phyloP scores from a whole-genome alignment of 2,888 invertebrate genomes.

The Limulus polyphemus region DNA sequence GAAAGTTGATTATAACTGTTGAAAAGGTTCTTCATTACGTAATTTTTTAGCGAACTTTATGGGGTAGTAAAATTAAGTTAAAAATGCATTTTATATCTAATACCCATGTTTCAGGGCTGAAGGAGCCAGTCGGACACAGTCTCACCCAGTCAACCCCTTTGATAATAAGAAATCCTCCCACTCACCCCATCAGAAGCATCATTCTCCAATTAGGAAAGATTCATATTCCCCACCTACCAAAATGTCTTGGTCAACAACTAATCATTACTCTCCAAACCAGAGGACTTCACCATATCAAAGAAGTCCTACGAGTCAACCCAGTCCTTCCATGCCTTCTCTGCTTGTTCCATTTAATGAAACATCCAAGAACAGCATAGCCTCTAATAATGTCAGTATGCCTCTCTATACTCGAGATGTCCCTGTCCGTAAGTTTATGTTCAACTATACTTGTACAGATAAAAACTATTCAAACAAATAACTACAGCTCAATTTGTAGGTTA shows the following conservation, averaged over 20 bases:
- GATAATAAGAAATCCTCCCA: constrained; percentile 25
- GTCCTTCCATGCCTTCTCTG: constrained; percentile 22
- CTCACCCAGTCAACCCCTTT: constrained; percentile 21
- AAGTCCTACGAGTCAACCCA: constrained; percentile 14
- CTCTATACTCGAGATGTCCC: too few species aligned
- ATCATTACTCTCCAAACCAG: constrained; percentile 42
- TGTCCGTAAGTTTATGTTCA: too few species aligned
- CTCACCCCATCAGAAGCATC: constrained; percentile 16
- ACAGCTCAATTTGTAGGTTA: too few species aligned
- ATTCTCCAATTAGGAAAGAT: constrained; percentile 13
- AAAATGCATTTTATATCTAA: too few species aligned
- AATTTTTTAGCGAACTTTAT: too few species aligned
- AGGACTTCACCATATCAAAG: constrained; percentile 11
- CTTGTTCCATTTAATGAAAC: constrained; percentile 3
- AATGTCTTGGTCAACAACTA: constrained; percentile 46
- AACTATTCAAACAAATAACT: too few species aligned
- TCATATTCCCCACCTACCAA: neutral
- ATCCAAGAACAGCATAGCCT: too few species aligned
- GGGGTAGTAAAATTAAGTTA: too few species aligned
- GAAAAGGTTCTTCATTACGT: too few species aligned
- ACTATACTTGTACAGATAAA: too few species aligned
- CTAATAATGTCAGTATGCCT: too few species aligned
- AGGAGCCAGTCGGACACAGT: constrained; percentile 24
- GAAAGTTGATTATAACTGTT: too few species aligned
- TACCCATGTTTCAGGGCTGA: constrained; percentile 24